Base-by-base conservation (phyloP, 2,888 invertebrate species). In the Dynastes grantii region DNA sequence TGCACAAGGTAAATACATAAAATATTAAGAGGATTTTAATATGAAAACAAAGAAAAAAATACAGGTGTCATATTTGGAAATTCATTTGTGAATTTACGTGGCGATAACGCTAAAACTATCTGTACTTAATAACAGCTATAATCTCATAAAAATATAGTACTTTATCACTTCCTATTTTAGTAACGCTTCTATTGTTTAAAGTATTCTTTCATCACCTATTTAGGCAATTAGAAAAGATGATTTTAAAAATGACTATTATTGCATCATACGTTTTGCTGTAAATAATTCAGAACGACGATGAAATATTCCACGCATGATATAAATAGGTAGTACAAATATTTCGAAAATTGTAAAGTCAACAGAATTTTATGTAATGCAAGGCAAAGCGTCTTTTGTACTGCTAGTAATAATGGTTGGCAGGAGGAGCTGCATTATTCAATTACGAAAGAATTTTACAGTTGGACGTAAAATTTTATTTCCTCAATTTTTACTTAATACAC, bases 401-500 rank as follows among this genome's bases (percentile, higher is more conserved):
- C 9, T 45, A 11, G 45, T 45, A 45, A 45, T 45, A 45, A 45
- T 45, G 11, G 53, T 53, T n/a, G 53, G 53, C 11, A 53, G 53
- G 53, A 53, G 53, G 22, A 16, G n/a, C n/a, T 55, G 16, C n/a
- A 55, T 55, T 55, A 55, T 55, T 16, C 55, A 55, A 55, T 55
- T 22, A 55, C 22, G 55, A 22, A 22, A 22, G 6, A 55, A 55
- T 55, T 55, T 55, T 13, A 55, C 55, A 16, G 55, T n/a, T 55
- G 13, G 22, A 6, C 55, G 22, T 55, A 37, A 22, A 65, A 65
- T n/a, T 65, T 29, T 40, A n/a, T 27, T 40, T 65, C n/a, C 32
- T 65, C n/a, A 65, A 29, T 3, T 65, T 27, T 67, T 67, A 11
- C 90, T 65, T 90, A 90, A 37, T 37, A 5, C 85, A 85, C 86